These are phyloP conservation scores for Antrozous pallidus DNA, from an alignment of 2,797 vertebrate species.

Conservation along the genomic window DNA sequence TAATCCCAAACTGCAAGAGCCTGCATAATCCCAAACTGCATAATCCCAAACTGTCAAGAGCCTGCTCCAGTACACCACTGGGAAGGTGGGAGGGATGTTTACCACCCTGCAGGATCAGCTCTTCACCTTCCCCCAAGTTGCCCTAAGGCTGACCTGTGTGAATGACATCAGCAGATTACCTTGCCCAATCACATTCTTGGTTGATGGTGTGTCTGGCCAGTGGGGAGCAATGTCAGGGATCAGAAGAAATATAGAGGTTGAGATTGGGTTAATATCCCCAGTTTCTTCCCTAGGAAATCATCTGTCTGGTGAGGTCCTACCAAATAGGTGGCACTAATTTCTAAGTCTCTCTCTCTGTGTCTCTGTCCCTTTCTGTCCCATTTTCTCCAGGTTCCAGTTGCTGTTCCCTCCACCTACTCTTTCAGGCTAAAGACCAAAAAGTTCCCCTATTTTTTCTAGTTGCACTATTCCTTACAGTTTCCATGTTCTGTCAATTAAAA, in stretches of 20 bases:
- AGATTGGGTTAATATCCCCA: rapidly evolving
- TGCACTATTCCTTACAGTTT: not conserved
- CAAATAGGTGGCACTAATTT: not conserved
- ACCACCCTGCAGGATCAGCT: not conserved
- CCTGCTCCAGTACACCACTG: rapidly evolving
- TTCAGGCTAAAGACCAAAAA: not conserved
- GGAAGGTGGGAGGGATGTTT: not conserved
- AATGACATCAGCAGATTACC: not conserved
- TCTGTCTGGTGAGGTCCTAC: not conserved
- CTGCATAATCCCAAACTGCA: rapidly evolving
- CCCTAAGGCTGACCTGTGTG: not conserved
- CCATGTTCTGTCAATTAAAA: not conserved
- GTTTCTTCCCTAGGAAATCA: not conserved
- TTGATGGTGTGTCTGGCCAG: not conserved
- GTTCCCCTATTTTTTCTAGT: too few species aligned
- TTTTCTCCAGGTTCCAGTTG: not conserved
- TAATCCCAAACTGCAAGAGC: rapidly evolving
- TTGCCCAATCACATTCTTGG: not conserved
- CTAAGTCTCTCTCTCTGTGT: not conserved
- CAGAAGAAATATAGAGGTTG: not conserved
- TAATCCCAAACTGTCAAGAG: rapidly evolving
- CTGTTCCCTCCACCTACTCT: not conserved
- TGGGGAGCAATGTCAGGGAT: not conserved
- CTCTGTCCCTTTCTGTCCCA: not conserved
- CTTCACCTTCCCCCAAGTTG: not conserved